Conservation (phyloP, 2,797 vertebrate genomes). For the Urosaurus nigricauda region DNA sequence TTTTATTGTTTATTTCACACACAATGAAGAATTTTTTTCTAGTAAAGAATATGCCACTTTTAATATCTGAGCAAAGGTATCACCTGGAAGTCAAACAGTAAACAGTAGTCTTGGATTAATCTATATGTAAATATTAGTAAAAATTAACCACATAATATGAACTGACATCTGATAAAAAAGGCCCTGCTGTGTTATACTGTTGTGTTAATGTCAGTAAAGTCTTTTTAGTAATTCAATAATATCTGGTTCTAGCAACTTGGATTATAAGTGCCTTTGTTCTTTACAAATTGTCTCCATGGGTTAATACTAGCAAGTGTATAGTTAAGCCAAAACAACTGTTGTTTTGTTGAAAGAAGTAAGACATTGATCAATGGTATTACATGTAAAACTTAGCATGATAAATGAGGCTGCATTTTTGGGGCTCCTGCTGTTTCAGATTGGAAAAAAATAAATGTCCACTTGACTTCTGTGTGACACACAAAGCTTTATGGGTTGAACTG, state of each 20-base stretch:
- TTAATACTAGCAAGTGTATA: not conserved
- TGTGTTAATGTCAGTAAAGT: not conserved
- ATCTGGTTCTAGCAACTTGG: not conserved
- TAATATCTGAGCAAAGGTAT: not conserved
- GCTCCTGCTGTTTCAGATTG: not conserved
- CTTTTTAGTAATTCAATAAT: not conserved
- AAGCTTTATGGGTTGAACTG: slow-evolving; percentile 25
- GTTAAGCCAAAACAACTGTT: not conserved
- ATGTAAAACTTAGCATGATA: not conserved
- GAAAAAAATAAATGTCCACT: slow-evolving; percentile 31
- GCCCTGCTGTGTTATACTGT: not conserved
- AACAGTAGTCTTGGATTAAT: not conserved
- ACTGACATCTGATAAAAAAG: slow-evolving; percentile 16
- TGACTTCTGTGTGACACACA: slow-evolving; percentile 35
- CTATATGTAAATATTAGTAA: not conserved
- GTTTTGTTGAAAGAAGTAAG: slow-evolving; percentile 19
- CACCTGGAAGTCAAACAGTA: not conserved
- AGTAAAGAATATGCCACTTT: not conserved
- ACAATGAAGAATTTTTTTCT: not conserved
- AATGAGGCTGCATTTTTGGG: fast-evolving
- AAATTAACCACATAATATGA: not conserved
- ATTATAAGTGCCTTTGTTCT: not conserved
- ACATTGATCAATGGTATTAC: not conserved
- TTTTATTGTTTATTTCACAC: not conserved
- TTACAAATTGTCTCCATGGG: not conserved